phyloP scores from a whole-genome alignment of 2,113 vertebrate genomes.

The Stigmatopora nigra region DNA sequence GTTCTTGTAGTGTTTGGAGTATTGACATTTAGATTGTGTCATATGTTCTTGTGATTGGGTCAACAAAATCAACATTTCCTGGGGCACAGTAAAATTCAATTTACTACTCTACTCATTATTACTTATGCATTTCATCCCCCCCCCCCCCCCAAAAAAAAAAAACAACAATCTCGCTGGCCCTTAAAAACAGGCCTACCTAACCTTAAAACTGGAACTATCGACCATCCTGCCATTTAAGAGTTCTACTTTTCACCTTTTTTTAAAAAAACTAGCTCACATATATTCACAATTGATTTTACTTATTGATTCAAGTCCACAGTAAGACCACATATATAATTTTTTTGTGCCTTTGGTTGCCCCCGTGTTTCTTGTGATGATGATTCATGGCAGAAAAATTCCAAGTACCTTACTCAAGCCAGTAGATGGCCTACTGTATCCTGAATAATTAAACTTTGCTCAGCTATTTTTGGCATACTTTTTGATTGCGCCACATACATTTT shows the following conservation, averaged over 20 bases:
- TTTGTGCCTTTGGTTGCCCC: conserved; percentile 21
- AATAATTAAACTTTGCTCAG: background rate
- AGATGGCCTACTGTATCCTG: background rate
- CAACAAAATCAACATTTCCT: background rate
- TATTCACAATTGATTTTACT: conserved; percentile 31
- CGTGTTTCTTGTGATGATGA: background rate
- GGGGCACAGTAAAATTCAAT: background rate
- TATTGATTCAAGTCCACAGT: conserved; percentile 7
- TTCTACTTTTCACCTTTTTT: conserved; percentile 16
- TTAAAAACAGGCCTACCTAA: conserved; percentile 16
- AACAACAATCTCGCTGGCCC: conserved; percentile 7
- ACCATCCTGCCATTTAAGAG: conserved; percentile 6
- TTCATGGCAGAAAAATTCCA: background rate
- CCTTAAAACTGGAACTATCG: conserved; percentile 1
- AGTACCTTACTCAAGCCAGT: background rate
- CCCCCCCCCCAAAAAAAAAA: conserved; percentile 36
- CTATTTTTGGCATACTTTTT: background rate
- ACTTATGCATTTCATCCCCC: background rate
- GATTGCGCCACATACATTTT: too few species aligned
- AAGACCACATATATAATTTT: background rate
- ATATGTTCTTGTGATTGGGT: background rate
- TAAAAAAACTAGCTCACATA: conserved; percentile 48
- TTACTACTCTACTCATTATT: background rate
- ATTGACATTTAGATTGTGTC: background rate
- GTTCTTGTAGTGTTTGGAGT: background rate